These are phyloP conservation scores for Zoanthus solanderi DNA, from an alignment of 92 coral and sea anemone species.

Conservation along the genomic window DNA sequence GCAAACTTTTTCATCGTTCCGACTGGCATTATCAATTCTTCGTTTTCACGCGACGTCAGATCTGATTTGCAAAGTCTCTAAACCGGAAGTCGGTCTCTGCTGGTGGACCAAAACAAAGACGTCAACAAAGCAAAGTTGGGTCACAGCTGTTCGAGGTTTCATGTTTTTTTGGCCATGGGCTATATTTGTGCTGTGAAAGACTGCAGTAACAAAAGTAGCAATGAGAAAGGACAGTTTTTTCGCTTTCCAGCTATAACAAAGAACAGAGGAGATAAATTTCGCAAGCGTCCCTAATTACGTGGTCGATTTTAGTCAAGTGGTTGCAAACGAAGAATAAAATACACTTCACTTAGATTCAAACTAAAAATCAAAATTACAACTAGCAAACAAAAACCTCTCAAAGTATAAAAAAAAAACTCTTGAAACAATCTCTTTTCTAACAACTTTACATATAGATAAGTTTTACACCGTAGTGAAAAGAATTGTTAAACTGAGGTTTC, in stretches of 20 bases:
- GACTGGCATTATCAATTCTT: background rate
- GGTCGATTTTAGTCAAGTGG: no score
- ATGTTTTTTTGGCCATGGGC: background rate
- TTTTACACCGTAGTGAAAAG: no score
- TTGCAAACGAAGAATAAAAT: no score
- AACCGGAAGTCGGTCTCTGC: conserved; percentile 30
- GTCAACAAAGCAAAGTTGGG: background rate
- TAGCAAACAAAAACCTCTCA: no score
- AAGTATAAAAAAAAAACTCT: no score
- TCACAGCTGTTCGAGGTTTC: background rate
- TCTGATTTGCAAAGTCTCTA: background rate
- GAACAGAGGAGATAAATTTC: conserved; percentile 44
- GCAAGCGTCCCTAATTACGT: background rate
- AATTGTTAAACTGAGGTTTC: no score
- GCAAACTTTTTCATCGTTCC: no score
- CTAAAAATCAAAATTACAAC: no score
- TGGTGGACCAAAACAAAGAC: background rate
- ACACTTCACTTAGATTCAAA: no score
- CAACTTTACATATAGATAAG: no score
- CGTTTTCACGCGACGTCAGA: conserved; percentile 37
- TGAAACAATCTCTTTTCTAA: no score
- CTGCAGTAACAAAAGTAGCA: no score
- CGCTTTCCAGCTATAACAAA: conserved; percentile 55
- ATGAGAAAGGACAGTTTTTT: conserved; percentile 10
- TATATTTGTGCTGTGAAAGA: background rate